Conservation (phyloP, 2,888 invertebrate genomes). For the Nyleta sp. region DNA sequence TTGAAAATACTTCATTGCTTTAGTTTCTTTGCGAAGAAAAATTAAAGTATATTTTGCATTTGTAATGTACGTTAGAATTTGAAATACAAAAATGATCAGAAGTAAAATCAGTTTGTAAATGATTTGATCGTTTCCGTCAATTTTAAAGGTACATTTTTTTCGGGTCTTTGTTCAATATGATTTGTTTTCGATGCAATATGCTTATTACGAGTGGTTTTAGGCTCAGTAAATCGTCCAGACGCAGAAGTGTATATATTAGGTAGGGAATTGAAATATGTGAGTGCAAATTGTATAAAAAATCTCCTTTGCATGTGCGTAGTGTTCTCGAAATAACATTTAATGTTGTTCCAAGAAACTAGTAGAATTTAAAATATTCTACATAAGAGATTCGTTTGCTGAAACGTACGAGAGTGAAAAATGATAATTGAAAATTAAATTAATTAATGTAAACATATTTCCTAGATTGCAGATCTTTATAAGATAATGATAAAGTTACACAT, state of each 20-base stretch:
- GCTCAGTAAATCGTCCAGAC: constrained; percentile 54
- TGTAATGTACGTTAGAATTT: too few species aligned
- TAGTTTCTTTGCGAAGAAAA: too few species aligned
- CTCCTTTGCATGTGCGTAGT: constrained; percentile 25
- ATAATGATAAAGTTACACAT: too few species aligned
- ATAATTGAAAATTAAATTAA: neutral
- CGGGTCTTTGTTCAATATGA: neutral
- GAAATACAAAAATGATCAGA: too few species aligned
- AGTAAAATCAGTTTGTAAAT: too few species aligned
- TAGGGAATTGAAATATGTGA: constrained; percentile 37
- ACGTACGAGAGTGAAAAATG: constrained; percentile 3
- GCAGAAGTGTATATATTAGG: constrained; percentile 52
- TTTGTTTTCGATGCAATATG: constrained; percentile 7
- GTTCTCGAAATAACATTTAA: constrained; percentile 31
- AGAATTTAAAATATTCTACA: constrained; percentile 5
- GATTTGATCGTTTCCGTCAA: too few species aligned
- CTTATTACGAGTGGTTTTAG: constrained; percentile 26
- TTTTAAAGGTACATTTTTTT: neutral
- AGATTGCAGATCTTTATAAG: too few species aligned
- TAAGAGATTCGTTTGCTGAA: constrained; percentile 5
- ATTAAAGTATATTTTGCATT: too few species aligned
- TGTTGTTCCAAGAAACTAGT: constrained; percentile 26
- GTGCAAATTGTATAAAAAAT: constrained; percentile 35
- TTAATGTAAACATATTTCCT: too few species aligned
- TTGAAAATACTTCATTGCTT: too few species aligned